Evolutionary conservation across 2,888 invertebrate genomes (phyloP), one percentile per base, ranked within the genome.

Genomic region (Nomada flava): DNA sequence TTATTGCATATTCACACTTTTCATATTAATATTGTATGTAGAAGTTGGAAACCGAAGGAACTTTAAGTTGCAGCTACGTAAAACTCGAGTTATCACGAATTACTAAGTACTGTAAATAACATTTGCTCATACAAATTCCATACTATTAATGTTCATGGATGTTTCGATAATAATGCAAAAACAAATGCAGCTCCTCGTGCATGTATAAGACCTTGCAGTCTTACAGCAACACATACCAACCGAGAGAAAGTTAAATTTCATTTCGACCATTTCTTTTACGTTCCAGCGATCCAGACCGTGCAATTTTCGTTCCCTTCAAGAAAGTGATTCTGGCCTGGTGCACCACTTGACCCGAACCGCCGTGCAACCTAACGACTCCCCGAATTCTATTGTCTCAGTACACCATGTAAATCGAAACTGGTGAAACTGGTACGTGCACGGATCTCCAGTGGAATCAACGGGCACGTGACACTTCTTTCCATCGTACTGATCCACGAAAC

Each of bases 261-360:
- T 15, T 47, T 70, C 10, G 15, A 18, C 53, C 0, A 20, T 44
- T 15, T 15, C 11, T 0, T 55, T 75, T 50, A 23, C 78, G 83
- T 87, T 90, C 82, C 86, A 95, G 97, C 84, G 96, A 96, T 83
- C 95, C 96, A 0, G 95, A 95, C 57, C 95, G 95, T 91, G 96
- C 96, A 29, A 94, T 97, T 62, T 97, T 97, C 91, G 96, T 97
- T 76, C 97, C 97, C 67, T 97, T 97, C 94, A 95, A 96, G 89
- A 97, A 97, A 92, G 96, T 97, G 76, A 96, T 97, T 72, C 96
- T 97, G 95, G 97, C 97, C 1, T 97, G 97, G 97, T 94, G 94
- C 90, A 93, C 92, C 85, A 93, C 93, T 84, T 93, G 93, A 93
- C 93, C 92, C 89, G 89, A 84, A 79, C 85, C 63, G 26, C 79